Evolutionary conservation across 2,113 vertebrate genomes (phyloP).

Genomic region (Aleadryas rufinucha): DNA sequence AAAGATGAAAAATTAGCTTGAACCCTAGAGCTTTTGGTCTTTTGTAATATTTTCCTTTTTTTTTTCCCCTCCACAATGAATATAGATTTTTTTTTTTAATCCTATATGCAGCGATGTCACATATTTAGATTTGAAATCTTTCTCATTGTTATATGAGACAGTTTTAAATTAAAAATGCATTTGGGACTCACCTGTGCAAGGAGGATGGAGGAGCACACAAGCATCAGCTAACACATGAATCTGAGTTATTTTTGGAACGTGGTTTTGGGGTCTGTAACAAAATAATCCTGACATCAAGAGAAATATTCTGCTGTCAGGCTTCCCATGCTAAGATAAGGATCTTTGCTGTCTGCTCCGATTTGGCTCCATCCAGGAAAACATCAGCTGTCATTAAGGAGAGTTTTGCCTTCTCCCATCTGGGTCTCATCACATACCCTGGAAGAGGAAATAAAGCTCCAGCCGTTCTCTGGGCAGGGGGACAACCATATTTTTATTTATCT

Average conservation of each 20-base stretch:
- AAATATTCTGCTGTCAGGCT: conserved; percentile 13
- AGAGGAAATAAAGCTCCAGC: neutral
- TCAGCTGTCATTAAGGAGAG: neutral
- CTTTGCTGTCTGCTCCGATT: neutral
- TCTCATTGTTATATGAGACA: neutral
- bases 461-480: neutral
- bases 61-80: neutral
- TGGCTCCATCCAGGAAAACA: neutral
- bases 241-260: neutral
- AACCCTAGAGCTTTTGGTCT: conserved; percentile 51
- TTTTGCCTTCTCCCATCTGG: conserved; percentile 33
- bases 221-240: neutral
- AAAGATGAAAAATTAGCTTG: conserved; percentile 65
- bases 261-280: neutral
- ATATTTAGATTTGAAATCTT: conserved; percentile 40
- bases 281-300: neutral
- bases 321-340: neutral
- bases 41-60: conserved; percentile 1
- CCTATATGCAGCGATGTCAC: neutral
- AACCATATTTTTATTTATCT: neutral
- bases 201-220: neutral
- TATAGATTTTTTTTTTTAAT: conserved; percentile 55
- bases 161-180: conserved; percentile 2
- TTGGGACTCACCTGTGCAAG: neutral
- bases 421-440: neutral